phyloP scores from a whole-genome alignment of 2,888 invertebrate genomes.

The Rugalucina vietnamica region DNA sequence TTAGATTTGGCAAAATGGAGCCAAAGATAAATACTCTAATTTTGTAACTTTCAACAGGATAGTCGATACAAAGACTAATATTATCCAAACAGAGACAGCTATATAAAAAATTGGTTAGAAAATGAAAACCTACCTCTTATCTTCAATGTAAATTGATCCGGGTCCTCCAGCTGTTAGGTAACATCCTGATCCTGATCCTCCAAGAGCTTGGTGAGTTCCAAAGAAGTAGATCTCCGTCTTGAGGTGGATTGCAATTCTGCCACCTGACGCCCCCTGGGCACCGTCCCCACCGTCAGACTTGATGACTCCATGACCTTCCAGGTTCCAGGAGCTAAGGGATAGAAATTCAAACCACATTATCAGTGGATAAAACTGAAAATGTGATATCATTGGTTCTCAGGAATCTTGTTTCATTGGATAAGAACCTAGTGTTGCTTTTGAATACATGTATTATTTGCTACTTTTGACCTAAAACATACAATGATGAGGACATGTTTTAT shows the following conservation, averaged over 20 bases:
- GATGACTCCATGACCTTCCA: slow-evolving; percentile 73
- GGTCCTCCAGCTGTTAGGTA: slow-evolving; percentile 70
- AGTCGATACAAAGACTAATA: too few species aligned
- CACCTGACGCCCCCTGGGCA: slow-evolving; percentile 71
- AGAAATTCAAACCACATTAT: background rate
- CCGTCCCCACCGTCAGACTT: slow-evolving; percentile 68
- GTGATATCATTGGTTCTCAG: too few species aligned
- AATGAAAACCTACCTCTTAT: slow-evolving; percentile 54
- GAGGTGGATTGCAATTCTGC: slow-evolving; percentile 68
- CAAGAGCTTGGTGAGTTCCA: slow-evolving; percentile 63
- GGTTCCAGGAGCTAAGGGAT: slow-evolving; percentile 38
- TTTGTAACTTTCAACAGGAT: too few species aligned
- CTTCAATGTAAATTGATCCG: slow-evolving; percentile 71
- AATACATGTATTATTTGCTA: too few species aligned
- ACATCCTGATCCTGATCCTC: slow-evolving; percentile 64
- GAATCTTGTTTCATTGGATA: too few species aligned
- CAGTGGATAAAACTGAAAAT: too few species aligned
- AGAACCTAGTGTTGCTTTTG: too few species aligned
- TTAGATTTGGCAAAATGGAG: too few species aligned
- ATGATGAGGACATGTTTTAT: too few species aligned
- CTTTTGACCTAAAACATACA: too few species aligned
- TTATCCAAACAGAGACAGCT: too few species aligned
- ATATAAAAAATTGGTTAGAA: background rate
- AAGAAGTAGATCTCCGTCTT: slow-evolving; percentile 64
- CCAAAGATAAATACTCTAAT: too few species aligned